Evolutionary conservation across 2,888 invertebrate genomes (phyloP), one percentile per base, ranked within the genome.

Genomic region (Stratiomys singularior): DNA sequence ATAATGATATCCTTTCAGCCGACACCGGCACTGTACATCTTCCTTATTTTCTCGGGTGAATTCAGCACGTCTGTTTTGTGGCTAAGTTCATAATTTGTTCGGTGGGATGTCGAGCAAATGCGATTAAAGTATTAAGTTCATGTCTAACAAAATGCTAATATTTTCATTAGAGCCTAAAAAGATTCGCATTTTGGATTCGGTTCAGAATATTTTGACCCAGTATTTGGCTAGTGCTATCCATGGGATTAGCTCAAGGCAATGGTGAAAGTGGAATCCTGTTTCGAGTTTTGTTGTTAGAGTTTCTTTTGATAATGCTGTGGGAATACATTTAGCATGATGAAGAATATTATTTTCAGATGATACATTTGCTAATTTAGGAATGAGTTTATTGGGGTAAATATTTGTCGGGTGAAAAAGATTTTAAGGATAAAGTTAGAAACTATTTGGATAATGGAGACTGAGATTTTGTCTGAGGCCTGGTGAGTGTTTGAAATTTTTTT

Each of bases 41-140:
- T 52, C 52, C 52, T 52, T 9, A 52, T 52, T 52, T 52, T 52
- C 52, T 18, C 18, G 18, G n/a, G 18, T 15, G 15, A 52, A 52
- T 52, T 5, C 18, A 9, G 4, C 52, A 52, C 18, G 52, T 52
- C 52, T 52, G 52, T 52, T 52, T 58, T 63, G 63, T 25, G 25
- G 63, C 3, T 63, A 63, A 63, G 27, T 63, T 63, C 23, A 63
- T 63, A 63, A 63, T 63, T 63, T 63, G 63, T 63, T 27, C 28
- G 66, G 28, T n/a, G 28, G 28, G 64, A 37, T 66, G 66, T 66
- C 37, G 46, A 47, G 69, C 25, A 69, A 69, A 69, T 47, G 37
- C 25, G 46, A 69, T 69, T 69, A 69, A 69, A 47, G 69, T 25
- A 69, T 46, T 69, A 67, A 47, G 69, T 18, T 47, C 28, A 46